Evolutionary conservation across 2,888 invertebrate species (phyloP), one percentile per base, ranked within the genome.

Genomic region (Tortrix viridana): DNA sequence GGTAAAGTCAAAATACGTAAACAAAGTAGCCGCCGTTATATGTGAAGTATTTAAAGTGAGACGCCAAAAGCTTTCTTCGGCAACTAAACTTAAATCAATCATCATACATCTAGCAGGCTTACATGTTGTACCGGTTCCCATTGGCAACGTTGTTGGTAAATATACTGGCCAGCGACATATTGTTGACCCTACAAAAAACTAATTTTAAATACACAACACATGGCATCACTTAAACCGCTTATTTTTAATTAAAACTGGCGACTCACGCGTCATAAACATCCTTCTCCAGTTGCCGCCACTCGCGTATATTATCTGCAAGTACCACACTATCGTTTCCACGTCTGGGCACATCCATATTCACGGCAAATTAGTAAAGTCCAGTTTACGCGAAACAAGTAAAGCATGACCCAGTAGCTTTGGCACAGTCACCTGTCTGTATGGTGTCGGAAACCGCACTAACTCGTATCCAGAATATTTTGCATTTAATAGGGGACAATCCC

Each of bases 221-320:
- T 26, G 41, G 41, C 32, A 32, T 12, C 32, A 32, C 32, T 32
- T 12, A 32, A 32, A 3, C 32, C 12, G 12, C 32, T 12, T 3
- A n/a, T 2, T 32, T 1, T 26, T 41, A 41, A 41, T 16, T 41
- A 41, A 41, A 1, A 5, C 41, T 41, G n/a, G 16, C 37, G 16
- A 62, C 63, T 63, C 43, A 63, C 63, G 43, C 57, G 2, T 63
- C 57, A 16, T 41, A 58, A 20, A 57, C 20, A 22, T 58, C 53
- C 46, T 63, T 63, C 53, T 63, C 63, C 43, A 53, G 22, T 20
- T 48, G 63, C 47, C 63, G 19, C 63, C 63, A 63, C 26, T 44
- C 43, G 12, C 63, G 52, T 23, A 63, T 63, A 12, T 63, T 63
- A 32, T 63, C 52, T n/a, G 47, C 62, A 38, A 62, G 46, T 9